phyloP scores from a whole-genome alignment of 2,888 invertebrate genomes.

The Eupithecia centaureata region DNA sequence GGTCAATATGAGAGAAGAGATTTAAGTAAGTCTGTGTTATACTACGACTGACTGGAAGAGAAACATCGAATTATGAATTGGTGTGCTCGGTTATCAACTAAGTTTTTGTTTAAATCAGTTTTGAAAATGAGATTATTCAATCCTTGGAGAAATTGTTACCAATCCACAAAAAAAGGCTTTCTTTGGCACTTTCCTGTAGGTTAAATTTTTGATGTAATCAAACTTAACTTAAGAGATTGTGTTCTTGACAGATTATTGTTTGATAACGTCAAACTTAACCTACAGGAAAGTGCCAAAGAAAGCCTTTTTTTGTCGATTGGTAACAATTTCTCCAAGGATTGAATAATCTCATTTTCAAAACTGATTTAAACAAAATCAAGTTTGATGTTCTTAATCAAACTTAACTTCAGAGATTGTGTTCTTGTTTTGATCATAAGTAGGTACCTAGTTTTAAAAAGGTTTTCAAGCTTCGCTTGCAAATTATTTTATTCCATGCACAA shows the following conservation, averaged over 20 bases:
- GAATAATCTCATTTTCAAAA: no score
- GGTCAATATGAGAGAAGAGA: no score
- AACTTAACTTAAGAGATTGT: background rate
- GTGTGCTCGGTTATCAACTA: background rate
- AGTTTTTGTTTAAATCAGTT: background rate
- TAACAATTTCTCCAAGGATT: no score
- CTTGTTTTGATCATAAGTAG: background rate
- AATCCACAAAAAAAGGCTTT: background rate
- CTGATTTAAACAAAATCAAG: no score
- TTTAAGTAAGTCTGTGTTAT: no score
- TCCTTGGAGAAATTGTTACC: background rate
- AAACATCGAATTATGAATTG: background rate
- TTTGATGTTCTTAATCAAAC: no score
- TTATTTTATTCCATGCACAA: conserved; percentile 13
- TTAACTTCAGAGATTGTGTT: background rate
- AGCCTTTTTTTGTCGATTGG: no score
- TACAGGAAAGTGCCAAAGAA: no score
- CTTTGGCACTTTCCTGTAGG: background rate
- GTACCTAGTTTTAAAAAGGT: background rate
- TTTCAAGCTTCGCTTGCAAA: background rate
- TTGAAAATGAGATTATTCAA: background rate
- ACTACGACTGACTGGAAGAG: conserved; percentile 64
- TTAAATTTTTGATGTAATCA: background rate
- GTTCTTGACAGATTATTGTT: no score
- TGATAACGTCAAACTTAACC: no score